These are phyloP conservation scores for Elanus axillaris DNA, from an alignment of 2,113 vertebrate genomes.

Conservation along the genomic window DNA sequence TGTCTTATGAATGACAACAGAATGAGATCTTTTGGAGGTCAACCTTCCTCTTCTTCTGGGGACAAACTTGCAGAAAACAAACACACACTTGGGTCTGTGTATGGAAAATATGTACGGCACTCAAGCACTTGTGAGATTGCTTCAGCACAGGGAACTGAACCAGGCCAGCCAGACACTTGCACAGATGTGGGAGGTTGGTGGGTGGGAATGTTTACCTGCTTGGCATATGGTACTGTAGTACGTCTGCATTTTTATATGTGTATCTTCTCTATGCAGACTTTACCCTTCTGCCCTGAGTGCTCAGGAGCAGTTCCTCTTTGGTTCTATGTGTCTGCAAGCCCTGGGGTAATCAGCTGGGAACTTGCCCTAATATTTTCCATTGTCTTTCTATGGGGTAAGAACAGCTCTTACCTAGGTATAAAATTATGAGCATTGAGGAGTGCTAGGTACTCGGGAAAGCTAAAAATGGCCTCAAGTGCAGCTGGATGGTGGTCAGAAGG, in stretches of 20 bases:
- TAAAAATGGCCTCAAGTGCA: neutral
- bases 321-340: neutral
- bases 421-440: neutral
- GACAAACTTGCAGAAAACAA: neutral
- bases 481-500: conserved; percentile 24
- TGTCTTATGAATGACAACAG: neutral
- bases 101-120: neutral
- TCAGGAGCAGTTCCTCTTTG: neutral
- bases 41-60: neutral
- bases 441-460: neutral
- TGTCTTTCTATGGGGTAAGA: neutral
- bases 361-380: neutral
- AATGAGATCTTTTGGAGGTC: neutral
- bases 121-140: neutral
- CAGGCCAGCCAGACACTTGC: neutral
- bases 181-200: neutral
- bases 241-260: neutral
- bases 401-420: neutral
- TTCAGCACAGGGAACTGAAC: neutral
- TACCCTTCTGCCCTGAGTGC: neutral
- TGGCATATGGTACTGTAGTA: neutral
- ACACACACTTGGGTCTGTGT: neutral
- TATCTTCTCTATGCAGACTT: neutral
- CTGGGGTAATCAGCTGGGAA: neutral
- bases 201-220: neutral